These are phyloP conservation scores for Synodontis membranacea DNA, from an alignment of 2,113 vertebrate species.

Conservation along the genomic window DNA sequence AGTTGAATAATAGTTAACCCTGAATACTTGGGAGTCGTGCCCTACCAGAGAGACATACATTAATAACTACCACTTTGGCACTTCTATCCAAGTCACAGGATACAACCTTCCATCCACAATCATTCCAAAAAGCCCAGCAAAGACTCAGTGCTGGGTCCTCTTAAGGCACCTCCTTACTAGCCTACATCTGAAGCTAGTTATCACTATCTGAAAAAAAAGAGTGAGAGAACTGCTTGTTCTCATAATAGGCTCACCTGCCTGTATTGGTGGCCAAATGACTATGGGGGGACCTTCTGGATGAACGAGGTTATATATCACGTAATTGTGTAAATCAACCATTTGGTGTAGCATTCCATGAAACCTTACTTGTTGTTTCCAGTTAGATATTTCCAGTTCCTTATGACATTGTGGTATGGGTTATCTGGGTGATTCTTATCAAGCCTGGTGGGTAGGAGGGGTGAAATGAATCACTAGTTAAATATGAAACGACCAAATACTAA, in stretches of 20 bases:
- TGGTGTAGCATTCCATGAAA: neutral
- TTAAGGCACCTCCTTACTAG: neutral
- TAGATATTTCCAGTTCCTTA: neutral
- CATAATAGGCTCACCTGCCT: neutral
- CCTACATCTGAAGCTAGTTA: neutral
- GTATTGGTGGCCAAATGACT: neutral
- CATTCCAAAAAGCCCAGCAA: neutral
- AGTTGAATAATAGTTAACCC: neutral
- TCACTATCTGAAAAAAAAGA: neutral
- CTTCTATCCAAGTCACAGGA: neutral
- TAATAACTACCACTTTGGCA: neutral
- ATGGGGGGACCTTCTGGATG: neutral
- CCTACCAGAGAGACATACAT: neutral
- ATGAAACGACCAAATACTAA: neutral
- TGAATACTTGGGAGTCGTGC: neutral
- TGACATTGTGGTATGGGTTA: neutral
- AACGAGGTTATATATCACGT: neutral
- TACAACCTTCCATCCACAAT: neutral
- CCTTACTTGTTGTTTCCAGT: neutral
- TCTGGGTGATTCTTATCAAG: neutral
- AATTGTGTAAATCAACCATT: neutral
- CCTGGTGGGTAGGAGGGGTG: neutral
- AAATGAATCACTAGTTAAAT: neutral
- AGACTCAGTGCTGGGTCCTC: neutral
- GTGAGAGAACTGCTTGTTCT: neutral